Base-by-base conservation (phyloP, 2,113 vertebrate species). In the Leptosomus discolor region DNA sequence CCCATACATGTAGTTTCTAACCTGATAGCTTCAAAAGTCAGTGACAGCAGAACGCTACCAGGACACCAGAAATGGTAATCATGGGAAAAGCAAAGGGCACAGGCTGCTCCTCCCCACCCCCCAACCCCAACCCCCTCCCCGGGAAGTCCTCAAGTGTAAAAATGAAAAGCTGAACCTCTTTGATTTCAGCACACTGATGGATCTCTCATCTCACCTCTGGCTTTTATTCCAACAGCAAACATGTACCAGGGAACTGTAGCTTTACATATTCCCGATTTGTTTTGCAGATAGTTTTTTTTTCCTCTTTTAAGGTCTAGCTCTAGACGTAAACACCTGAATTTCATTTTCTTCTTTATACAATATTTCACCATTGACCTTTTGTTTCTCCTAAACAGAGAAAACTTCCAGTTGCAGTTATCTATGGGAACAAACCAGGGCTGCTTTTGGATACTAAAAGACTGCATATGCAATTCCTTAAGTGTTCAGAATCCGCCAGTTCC, bases 401-500 rank as follows among this genome's bases (percentile, higher is more conserved):
- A 58, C 12, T 58, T n/a, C 26, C 43, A 5, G 29, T 4, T 64
- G 53, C 45, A 37, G 1, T 39, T 30, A 5, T 4, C n/a, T 57
- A 1, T 17, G 54, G 68, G 53, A 58, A 32, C 0, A 15, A 57
- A 5, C 12, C 56, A 54, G 57, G 27, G 43, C 57, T 56, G 43
- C 7, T 64, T 81, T 15, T 60, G 86, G 43, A 15, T 8, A 2
- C 15, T 9, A 0, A 3, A 30, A 22, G 34, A 20, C 16, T 3
- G 3, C 1, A 20, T 2, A 19, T 12, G 6, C 50, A 41, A 53
- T 19, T 7, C 2, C 32, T 36, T 16, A 10, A 56, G 16, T 3
- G 36, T 6, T 27, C 78, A 39, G 36, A 36, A 51, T 24, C 61
- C 34, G 27, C 58, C 45, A 11, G 30, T 43, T 43, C 32, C 77